Evolutionary conservation across 2,797 vertebrate genomes (phyloP).

Genomic region (Rhynchonycteris naso): DNA sequence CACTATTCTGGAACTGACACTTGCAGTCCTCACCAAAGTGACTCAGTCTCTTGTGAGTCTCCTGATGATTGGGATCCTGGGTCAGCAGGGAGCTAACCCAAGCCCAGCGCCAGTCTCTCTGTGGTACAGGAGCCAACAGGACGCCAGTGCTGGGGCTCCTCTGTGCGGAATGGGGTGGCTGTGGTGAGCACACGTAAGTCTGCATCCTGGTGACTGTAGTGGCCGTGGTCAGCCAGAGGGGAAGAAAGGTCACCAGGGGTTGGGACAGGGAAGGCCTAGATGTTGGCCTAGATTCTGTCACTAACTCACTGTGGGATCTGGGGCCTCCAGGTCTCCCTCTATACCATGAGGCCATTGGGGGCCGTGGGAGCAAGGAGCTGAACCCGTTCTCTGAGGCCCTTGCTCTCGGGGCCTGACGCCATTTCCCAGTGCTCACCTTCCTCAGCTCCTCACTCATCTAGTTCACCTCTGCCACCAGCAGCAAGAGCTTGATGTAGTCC

Average conservation of each 20-base stretch:
- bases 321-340: fast-evolving
- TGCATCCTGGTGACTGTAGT: neutral
- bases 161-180: neutral
- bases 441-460: conserved; percentile 93
- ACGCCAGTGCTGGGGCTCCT: neutral
- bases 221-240: no score
- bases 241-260: neutral
- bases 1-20: neutral
- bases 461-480: conserved; percentile 92
- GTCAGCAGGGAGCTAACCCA: neutral
- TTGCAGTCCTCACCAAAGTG: neutral
- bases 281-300: neutral
- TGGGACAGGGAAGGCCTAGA: neutral
- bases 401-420: neutral
- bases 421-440: conserved; percentile 84
- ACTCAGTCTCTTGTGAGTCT: neutral
- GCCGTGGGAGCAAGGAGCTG: neutral
- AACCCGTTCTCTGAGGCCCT: neutral
- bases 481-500: conserved; percentile 93
- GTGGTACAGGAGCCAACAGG: neutral
- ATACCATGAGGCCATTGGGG: neutral
- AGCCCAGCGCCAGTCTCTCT: neutral
- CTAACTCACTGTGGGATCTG: neutral
- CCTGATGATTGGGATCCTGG: neutral
- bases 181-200: no score